A percentile compares a stretch with the other conserved stretches of the same genome.
phyloP scores from a whole-genome alignment of 2,888 invertebrate genomes.

The Leptinotarsa peninsularis region DNA sequence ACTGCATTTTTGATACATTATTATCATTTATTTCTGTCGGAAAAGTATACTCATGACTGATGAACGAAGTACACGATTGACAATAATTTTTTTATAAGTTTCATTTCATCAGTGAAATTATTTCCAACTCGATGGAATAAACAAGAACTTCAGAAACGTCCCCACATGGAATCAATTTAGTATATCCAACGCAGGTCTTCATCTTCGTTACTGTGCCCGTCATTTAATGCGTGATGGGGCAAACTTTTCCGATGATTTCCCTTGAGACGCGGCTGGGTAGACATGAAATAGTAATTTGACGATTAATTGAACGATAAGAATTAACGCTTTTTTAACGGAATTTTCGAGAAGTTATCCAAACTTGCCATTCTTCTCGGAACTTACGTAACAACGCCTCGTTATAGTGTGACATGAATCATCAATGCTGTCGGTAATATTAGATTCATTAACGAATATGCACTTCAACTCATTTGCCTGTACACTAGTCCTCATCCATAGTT shows the following conservation, averaged over 20 bases:
- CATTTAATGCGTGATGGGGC: slow-evolving; percentile 19
- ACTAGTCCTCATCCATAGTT: no score
- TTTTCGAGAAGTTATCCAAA: background rate
- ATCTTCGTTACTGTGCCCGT: slow-evolving; percentile 6
- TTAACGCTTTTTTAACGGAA: slow-evolving; percentile 4
- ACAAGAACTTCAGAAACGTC: background rate
- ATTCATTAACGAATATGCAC: background rate
- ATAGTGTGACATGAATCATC: background rate
- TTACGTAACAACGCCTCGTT: background rate
- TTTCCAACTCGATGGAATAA: background rate
- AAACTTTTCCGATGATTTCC: slow-evolving; percentile 46
- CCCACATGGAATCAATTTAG: background rate
- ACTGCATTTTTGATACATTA: no score
- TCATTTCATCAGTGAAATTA: no score
- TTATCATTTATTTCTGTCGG: no score
- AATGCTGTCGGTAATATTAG: no score
- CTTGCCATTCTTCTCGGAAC: background rate
- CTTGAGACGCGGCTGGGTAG: slow-evolving; percentile 38
- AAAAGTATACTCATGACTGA: no score
- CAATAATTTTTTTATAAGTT: no score
- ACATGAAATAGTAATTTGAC: slow-evolving; percentile 41
- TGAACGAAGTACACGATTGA: no score
- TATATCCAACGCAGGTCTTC: background rate
- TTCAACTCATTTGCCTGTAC: no score
- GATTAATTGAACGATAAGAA: slow-evolving; percentile 42